A percentile compares a stretch with the other conserved stretches of the same genome.
Evolutionary conservation across 2,888 invertebrate genomes (phyloP).

Genomic region (Aspidiotus destructor): DNA sequence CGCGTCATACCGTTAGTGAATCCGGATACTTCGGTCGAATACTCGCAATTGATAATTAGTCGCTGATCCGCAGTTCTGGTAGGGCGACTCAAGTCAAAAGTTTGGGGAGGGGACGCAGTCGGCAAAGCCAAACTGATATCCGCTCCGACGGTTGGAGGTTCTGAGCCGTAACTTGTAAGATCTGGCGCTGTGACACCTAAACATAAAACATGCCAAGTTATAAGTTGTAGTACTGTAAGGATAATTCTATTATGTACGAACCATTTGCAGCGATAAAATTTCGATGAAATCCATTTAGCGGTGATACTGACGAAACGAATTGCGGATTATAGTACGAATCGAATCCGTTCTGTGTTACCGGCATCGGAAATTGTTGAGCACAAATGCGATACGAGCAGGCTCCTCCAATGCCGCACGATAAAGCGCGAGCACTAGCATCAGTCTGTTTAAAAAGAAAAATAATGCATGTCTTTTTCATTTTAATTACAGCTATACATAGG

Average conservation of each 20-base stretch:
- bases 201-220: no score
- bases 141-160: slow-evolving; percentile 1
- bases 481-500: not conserved
- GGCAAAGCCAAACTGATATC: slow-evolving; percentile 10
- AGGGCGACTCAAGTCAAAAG: slow-evolving; percentile 5
- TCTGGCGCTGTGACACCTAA: slow-evolving; percentile 4
- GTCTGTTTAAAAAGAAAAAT: not conserved
- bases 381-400: slow-evolving; percentile 28
- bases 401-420: slow-evolving; percentile 21
- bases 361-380: slow-evolving; percentile 22
- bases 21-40: not conserved
- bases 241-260: not conserved
- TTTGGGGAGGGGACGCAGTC: slow-evolving; percentile 14
- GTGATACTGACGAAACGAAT: slow-evolving; percentile 20
- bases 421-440: slow-evolving; percentile 1
- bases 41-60: slow-evolving; percentile 21
- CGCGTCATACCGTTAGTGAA: not conserved
- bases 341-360: slow-evolving; percentile 17
- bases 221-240: no score
- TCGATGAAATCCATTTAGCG: slow-evolving; percentile 26
- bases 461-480: not conserved
- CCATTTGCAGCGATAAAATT: slow-evolving; percentile 24
- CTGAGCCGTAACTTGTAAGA: slow-evolving; percentile 12
- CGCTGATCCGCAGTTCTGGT: slow-evolving; percentile 17
- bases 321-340: slow-evolving; percentile 25